phyloP scores from a whole-genome alignment of 1,140 invertebrate genomes.

The Eufriesea mexicana region DNA sequence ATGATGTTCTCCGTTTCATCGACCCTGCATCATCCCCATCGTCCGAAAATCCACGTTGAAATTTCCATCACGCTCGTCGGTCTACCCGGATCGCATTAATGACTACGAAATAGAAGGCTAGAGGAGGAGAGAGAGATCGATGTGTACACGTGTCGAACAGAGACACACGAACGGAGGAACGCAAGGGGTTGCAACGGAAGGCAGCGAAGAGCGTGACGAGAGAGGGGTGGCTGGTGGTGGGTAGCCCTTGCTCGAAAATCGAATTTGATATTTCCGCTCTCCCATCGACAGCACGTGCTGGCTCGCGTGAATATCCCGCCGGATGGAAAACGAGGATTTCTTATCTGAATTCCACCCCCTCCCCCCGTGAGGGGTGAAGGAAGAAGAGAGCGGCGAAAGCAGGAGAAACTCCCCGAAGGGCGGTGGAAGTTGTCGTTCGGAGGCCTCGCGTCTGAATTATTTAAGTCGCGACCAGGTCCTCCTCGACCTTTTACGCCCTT shows the following conservation, averaged over 20 bases:
- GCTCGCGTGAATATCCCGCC: constrained; percentile 60
- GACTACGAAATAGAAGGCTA: constrained; percentile 14
- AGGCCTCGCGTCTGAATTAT: constrained; percentile 71
- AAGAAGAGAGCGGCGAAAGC: constrained; percentile 53
- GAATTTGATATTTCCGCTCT: constrained; percentile 71
- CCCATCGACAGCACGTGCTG: constrained; percentile 67
- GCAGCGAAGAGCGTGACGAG: background rate
- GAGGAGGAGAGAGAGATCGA: background rate
- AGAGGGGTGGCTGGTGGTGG: background rate
- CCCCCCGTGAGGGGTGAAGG: background rate
- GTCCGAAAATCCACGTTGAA: constrained; percentile 30
- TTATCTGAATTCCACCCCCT: constrained; percentile 52
- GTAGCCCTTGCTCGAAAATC: constrained; percentile 54
- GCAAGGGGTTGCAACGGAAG: constrained; percentile 10
- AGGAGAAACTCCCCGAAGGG: constrained; percentile 24
- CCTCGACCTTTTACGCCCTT: constrained; percentile 34
- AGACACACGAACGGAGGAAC: background rate
- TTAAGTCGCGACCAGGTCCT: constrained; percentile 62
- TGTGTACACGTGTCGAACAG: too few species aligned
- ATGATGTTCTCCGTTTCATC: constrained; percentile 45
- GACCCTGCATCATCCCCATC: background rate
- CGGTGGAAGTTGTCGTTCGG: constrained; percentile 58
- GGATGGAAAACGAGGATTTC: constrained; percentile 58
- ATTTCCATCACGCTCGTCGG: constrained; percentile 44
- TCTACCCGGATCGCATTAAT: constrained; percentile 44